Evolutionary conservation across 2,797 vertebrate species (phyloP).

Genomic region (Acanthopagrus latus): DNA sequence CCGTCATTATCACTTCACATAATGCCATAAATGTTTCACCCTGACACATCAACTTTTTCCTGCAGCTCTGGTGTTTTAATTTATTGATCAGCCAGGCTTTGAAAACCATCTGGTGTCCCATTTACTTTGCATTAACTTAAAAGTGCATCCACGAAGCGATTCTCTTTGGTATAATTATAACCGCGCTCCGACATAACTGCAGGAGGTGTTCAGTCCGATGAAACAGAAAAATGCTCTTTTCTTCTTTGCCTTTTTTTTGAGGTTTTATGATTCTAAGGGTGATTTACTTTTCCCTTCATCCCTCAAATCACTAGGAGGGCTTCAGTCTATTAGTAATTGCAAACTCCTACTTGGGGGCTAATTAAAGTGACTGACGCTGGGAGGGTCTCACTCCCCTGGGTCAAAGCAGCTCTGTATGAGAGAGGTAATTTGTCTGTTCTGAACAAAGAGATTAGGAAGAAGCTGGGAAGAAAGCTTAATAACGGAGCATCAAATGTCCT

Average conservation of each 20-base stretch:
- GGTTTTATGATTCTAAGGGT: slow-evolving; percentile 87
- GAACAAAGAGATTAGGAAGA: slow-evolving; percentile 97
- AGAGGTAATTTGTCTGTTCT: slow-evolving; percentile 99
- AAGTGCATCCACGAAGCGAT: slow-evolving; percentile 83
- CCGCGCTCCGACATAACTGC: slow-evolving; percentile 74
- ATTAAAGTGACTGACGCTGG: slow-evolving; percentile 97
- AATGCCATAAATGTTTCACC: slow-evolving; percentile 52
- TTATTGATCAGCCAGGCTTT: slow-evolving; percentile 86
- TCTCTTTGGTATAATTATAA: slow-evolving; percentile 83
- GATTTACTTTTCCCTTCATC: slow-evolving; percentile 86
- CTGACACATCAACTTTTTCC: slow-evolving; percentile 71
- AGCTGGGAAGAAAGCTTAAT: slow-evolving; percentile 96
- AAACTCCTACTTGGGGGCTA: slow-evolving; percentile 95
- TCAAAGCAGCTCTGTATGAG: slow-evolving; percentile 92
- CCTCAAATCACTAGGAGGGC: slow-evolving; percentile 93
- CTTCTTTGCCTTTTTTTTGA: slow-evolving; percentile 77
- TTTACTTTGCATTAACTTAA: slow-evolving; percentile 86
- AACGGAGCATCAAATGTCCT: slow-evolving; percentile 96
- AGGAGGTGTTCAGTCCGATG: slow-evolving; percentile 76
- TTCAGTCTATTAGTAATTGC: slow-evolving; percentile 95
- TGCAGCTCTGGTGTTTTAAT: slow-evolving; percentile 75
- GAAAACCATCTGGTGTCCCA: slow-evolving; percentile 85
- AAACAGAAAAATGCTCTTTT: slow-evolving; percentile 70
- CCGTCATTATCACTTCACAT: slow-evolving; percentile 46
- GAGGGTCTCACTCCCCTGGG: slow-evolving; percentile 96